Conservation (phyloP, 2,888 invertebrate species). For the Orthonychiurus folsomi region DNA sequence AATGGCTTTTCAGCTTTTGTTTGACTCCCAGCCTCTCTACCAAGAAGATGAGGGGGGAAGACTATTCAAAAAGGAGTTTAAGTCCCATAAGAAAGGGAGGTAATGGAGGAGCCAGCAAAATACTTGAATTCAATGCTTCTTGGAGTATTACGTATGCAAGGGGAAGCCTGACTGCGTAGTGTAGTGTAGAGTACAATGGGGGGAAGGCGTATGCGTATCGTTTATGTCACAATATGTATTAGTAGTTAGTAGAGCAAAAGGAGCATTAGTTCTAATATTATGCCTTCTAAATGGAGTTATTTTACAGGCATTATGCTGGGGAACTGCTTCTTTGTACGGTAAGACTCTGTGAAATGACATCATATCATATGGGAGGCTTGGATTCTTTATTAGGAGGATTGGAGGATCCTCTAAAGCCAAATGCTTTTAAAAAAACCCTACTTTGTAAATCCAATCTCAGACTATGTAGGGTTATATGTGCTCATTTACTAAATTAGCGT, state of each 20-base stretch:
- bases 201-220: background rate
- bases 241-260: slow-evolving; percentile 1
- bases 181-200: background rate
- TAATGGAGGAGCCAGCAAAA: background rate
- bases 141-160: background rate
- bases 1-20: background rate
- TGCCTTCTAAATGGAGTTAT: background rate
- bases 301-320: too few species aligned
- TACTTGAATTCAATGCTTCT: background rate
- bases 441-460: too few species aligned
- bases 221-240: background rate
- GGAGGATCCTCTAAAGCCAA: too few species aligned
- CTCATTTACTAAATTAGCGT: too few species aligned
- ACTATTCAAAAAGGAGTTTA: too few species aligned
- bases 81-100: background rate
- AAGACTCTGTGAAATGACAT: too few species aligned
- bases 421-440: too few species aligned
- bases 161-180: too few species aligned
- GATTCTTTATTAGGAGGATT: too few species aligned
- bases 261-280: background rate
- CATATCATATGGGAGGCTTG: too few species aligned
- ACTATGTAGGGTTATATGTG: too few species aligned
- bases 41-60: background rate
- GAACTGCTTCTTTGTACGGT: too few species aligned
- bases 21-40: background rate